phyloP scores from a whole-genome alignment of 2,888 invertebrate genomes.

The Cryptocephalus moraei region DNA sequence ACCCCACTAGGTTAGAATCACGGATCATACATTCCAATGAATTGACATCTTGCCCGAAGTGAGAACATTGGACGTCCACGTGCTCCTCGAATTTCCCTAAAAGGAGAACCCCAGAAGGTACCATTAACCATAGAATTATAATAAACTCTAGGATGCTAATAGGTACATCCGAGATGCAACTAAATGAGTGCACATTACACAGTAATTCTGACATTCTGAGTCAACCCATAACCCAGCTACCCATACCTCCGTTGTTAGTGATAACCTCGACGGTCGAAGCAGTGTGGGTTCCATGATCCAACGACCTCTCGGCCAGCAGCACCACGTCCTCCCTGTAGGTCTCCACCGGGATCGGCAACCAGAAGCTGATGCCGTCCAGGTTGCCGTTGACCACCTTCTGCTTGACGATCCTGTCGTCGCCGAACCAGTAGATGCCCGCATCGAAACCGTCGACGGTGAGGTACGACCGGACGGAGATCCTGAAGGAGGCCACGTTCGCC shows the following conservation, averaged over 20 bases:
- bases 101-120: not conserved
- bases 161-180: no score
- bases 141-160: no score
- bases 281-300: slow-evolving; percentile 27
- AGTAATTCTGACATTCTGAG: no score
- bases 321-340: slow-evolving; percentile 39
- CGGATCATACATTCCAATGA: slow-evolving; percentile 27
- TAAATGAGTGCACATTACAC: not conserved
- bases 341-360: slow-evolving; percentile 32
- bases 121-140: no score
- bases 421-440: slow-evolving; percentile 30
- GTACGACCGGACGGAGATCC: slow-evolving; percentile 31
- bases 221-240: no score
- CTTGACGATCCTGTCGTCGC: slow-evolving; percentile 19
- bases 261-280: slow-evolving; percentile 28
- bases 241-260: slow-evolving; percentile 28
- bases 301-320: slow-evolving; percentile 33
- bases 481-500: slow-evolving; percentile 27
- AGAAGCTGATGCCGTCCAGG: slow-evolving; percentile 27
- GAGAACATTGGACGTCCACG: slow-evolving; percentile 31
- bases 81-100: slow-evolving; percentile 29
- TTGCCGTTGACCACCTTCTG: slow-evolving; percentile 23
- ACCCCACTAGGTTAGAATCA: slow-evolving; percentile 26
- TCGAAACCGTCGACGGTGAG: slow-evolving; percentile 31
- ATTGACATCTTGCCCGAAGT: slow-evolving; percentile 25